Evolutionary conservation across 2,797 vertebrate genomes (phyloP), one percentile per base, ranked within the genome.

Genomic region (Psittacula derbiana): DNA sequence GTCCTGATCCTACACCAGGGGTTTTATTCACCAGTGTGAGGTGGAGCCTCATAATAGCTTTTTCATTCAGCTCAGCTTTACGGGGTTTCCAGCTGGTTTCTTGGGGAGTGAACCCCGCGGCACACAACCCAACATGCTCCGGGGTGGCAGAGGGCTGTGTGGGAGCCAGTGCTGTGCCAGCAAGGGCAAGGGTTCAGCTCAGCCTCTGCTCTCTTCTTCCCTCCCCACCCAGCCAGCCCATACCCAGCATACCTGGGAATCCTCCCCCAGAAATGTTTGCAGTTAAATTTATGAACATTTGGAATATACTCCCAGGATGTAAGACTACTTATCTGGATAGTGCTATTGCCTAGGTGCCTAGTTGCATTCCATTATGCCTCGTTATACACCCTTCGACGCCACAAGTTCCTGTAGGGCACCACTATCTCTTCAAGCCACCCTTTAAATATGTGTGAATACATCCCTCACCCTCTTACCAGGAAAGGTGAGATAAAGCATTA

Each of bases 51-150:
- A 1, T 7, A 14, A 16, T 0, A 50, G 31, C 1, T n/a, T 36
- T 49, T 80, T 1, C 6, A 41, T 47, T 46, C 43, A 21, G 49
- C 50, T 60, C 47, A 49, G 73, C 36, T 74, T 79, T 20, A 8
- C 30, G 33, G 12, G 30, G 57, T 13, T 86, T 14, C 50, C 76
- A 43, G 80, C 28, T 43, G 43, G 14, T 36, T 46, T 41, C 17
- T 0, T 3, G 27, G 43, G 38, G 4, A 30, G 27, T 7, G 33
- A 47, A 2, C 1, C 19, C 18, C n/a, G 1, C 0, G 10, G 60
- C 15, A 18, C 46, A 16, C 17, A 24, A 62, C 23, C 13, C 0
- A 0, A 8, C 14, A 23, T 1, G 4, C 40, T 4, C n/a, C 0
- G 4, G 30, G 62, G 8, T 4, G 9, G 17, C 52, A 25, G 20